These are phyloP conservation scores for Cephus cinctus DNA, from an alignment of 1,140 invertebrate genomes.

Conservation along the genomic window DNA sequence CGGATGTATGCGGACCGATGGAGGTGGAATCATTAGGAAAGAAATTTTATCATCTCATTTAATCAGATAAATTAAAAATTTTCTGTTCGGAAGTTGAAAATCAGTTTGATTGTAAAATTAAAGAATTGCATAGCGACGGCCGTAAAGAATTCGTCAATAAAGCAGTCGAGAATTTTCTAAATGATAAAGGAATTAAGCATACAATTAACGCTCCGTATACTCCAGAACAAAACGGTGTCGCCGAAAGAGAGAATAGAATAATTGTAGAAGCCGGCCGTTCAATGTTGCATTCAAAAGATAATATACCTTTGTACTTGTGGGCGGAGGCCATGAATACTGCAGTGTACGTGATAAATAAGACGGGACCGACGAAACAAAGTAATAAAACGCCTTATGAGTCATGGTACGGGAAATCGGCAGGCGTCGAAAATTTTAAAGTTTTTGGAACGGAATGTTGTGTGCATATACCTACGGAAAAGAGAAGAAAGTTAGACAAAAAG, in stretches of 20 bases:
- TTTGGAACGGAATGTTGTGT: constrained; percentile 24
- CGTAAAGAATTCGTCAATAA: constrained; percentile 26
- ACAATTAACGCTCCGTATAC: constrained; percentile 21
- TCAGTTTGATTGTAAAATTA: constrained; percentile 8
- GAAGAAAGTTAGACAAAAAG: constrained; percentile 29
- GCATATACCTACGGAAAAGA: constrained; percentile 26
- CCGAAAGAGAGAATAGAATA: constrained; percentile 36
- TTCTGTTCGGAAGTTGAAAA: constrained; percentile 2
- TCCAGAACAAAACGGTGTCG: constrained; percentile 29
- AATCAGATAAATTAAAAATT: constrained; percentile 16
- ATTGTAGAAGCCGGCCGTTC: constrained; percentile 38
- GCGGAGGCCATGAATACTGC: constrained; percentile 39
- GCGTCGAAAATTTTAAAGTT: constrained; percentile 12
- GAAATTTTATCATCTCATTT: constrained; percentile 25
- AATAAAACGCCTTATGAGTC: constrained; percentile 36
- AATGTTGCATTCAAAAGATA: constrained; percentile 19
- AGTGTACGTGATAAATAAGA: constrained; percentile 40
- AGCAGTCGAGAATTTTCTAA: constrained; percentile 13
- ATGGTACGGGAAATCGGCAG: constrained; percentile 21
- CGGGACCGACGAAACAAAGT: constrained; percentile 23
- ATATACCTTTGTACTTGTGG: constrained; percentile 21
- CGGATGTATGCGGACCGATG: constrained; percentile 19
- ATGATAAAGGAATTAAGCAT: constrained; percentile 15
- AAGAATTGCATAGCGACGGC: constrained; percentile 21
- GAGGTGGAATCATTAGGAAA: constrained; percentile 24